Evolutionary conservation across 2,113 vertebrate genomes (phyloP).

Genomic region (Pan troglodytes): NHGRI_mPanTro3-v2.1_pri NC_072402.2:10351001-10351500

Average conservation of each 20-base stretch:
- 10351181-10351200: not conserved
- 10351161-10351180: not conserved
- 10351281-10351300: not conserved
- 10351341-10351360: not conserved
- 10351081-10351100: not conserved
- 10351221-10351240: not conserved
- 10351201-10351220: not conserved
- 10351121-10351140: not conserved
- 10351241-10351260: not conserved
- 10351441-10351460: not conserved
- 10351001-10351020: not conserved
- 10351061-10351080: not conserved
- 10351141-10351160: not conserved
- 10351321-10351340: not conserved
- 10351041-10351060: not conserved
- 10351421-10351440: no score
- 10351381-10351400: not conserved
- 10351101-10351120: accelerated
- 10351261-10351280: not conserved
- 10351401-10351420: not conserved
- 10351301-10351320: not conserved
- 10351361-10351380: not conserved
- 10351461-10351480: not conserved
- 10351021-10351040: accelerated
- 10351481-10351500: accelerated